These are phyloP conservation scores for Malaclemys terrapin DNA, from an alignment of 2,113 vertebrate species.

Conservation along the genomic window DNA sequence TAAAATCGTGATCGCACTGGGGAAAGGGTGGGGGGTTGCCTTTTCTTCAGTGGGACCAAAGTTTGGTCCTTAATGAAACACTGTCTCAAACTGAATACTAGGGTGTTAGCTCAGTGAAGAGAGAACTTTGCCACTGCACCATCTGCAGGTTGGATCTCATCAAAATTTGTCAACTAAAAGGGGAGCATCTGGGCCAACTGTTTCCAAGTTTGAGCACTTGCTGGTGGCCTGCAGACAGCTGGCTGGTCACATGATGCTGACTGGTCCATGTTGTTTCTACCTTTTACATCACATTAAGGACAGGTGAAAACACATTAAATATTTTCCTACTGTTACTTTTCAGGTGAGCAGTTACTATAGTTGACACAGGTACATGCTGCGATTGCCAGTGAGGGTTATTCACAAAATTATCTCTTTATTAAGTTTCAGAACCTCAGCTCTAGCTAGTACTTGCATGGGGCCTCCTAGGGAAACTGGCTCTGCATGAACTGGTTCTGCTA, in stretches of 20 bases:
- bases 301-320: background rate
- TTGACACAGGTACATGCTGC: background rate
- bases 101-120: background rate
- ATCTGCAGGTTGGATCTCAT: background rate
- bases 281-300: background rate
- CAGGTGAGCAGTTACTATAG: background rate
- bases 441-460: rapidly evolving
- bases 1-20: background rate
- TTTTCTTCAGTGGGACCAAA: background rate
- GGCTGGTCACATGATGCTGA: background rate
- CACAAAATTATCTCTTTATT: background rate
- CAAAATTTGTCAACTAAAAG: background rate
- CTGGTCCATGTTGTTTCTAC: background rate
- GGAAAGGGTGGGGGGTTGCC: background rate
- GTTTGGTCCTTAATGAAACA: background rate
- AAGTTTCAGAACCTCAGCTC: background rate
- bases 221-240: background rate
- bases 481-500: background rate
- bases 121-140: too few species aligned
- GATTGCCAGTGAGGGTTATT: background rate
- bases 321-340: background rate
- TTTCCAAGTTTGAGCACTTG: background rate
- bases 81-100: background rate
- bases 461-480: background rate
- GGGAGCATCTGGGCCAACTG: background rate